Conservation (phyloP, 2,888 invertebrate genomes). For the Atethmia centrago region DNA sequence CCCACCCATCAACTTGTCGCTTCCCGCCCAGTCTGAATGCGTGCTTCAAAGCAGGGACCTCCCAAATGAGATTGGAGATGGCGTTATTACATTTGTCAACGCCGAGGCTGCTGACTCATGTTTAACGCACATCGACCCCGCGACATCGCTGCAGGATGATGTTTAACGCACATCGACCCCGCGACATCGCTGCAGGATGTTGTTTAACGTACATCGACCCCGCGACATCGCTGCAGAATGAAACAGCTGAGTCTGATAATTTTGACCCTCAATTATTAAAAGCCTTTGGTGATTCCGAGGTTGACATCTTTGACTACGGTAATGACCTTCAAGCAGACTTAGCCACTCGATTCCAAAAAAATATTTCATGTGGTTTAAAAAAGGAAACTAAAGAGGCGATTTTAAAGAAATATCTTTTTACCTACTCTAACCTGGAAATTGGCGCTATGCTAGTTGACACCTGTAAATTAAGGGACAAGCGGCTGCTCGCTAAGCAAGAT, state of each 20-base stretch:
- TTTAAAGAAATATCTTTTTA: too few relatives aligned
- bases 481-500: background rate
- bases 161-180: too few relatives aligned
- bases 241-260: background rate
- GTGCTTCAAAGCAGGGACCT: too few relatives aligned
- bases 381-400: background rate
- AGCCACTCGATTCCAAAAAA: background rate
- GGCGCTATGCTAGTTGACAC: background rate
- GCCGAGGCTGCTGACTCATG: background rate
- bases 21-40: too few relatives aligned
- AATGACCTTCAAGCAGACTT: background rate
- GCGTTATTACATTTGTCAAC: background rate
- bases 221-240: too few relatives aligned
- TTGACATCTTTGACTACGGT: background rate
- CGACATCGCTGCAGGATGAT: too few relatives aligned
- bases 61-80: background rate
- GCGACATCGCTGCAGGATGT: background rate
- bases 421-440: background rate
- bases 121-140: too few relatives aligned
- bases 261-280: background rate
- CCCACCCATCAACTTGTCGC: too few relatives aligned
- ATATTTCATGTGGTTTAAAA: background rate
- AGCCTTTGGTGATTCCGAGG: background rate
- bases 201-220: too few relatives aligned
- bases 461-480: background rate